Base-by-base conservation (phyloP, 2,888 invertebrate genomes). In the Rotaria sp. region DNA sequence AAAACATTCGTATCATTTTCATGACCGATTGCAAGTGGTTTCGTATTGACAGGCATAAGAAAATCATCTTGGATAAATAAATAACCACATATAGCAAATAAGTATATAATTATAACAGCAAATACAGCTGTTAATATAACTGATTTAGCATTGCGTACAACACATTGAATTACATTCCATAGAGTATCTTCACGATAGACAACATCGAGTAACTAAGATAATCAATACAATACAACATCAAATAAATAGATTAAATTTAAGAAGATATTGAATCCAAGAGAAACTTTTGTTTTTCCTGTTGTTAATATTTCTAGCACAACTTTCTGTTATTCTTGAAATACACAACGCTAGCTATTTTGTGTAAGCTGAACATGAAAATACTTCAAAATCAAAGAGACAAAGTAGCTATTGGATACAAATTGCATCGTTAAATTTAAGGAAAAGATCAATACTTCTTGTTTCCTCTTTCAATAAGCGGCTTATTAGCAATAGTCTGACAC, bases 31-130 rank as follows among this genome's bases (percentile, higher is more conserved):
- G 18, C 26, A 41, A 84, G n/a, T 80, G 86, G 18, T 45, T 57
- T 85, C 35, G 45, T 75, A 55, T 96, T 96, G 75, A 97, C 95
- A 89, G 94, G 94, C 89, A 97, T 94, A 87, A 96, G 93, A 91
- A 98, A 98, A 92, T 98, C 98, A 92, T 97, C 96, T 90, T 95
- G 94, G 93, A 99, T 99, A 93, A 97, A 97, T 93, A 98, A 94
- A 92, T 95, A 99, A 80, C 98, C 99, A 90, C 98, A 95, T 90
- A 99, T 97, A 88, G 99, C 97, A 93, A 99, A 99, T 93, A 97
- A 94, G 92, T 99, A 99, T 89, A 91, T 97, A 90, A 98, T 93
- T 90, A 98, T 97, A 89, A 98, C 93, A 88, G 97, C 98, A 90
- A 98, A 93, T 35, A 98, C 95, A 86, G 97, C 98, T 87, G 99